Evolutionary conservation across 2,797 vertebrate species (phyloP).

Genomic region (Myotis planiceps): DNA sequence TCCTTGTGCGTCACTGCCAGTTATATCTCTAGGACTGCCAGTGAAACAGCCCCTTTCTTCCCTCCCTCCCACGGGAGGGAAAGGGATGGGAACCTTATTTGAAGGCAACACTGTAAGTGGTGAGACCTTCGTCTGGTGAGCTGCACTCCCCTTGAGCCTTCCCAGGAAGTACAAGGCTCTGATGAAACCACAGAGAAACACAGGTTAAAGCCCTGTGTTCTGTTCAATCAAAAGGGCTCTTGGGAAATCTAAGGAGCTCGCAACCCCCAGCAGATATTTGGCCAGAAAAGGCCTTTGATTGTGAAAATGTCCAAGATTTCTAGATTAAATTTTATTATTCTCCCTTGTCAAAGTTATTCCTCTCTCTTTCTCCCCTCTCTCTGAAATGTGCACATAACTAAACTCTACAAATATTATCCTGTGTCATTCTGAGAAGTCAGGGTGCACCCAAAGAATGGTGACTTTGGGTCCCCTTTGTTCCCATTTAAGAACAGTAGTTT

Average conservation of each 20-base stretch:
- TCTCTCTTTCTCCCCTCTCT: no score
- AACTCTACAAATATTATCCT: background rate
- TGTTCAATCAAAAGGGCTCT: background rate
- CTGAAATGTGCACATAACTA: background rate
- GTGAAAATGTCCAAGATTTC: background rate
- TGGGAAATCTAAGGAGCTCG: background rate
- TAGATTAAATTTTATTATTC: background rate
- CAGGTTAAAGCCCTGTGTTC: background rate
- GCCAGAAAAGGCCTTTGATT: background rate
- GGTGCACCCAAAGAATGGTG: background rate
- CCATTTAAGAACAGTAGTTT: background rate
- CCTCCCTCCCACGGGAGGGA: background rate
- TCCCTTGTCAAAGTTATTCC: background rate
- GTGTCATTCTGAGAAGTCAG: background rate
- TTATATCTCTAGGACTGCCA: background rate
- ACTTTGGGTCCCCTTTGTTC: background rate
- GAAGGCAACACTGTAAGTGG: background rate
- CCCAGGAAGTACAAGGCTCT: background rate
- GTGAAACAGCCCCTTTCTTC: background rate
- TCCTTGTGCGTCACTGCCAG: background rate
- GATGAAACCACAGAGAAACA: background rate
- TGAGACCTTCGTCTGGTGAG: background rate
- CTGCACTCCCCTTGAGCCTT: background rate
- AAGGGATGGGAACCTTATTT: background rate
- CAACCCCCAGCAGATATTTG: background rate